Evolutionary conservation across 2,797 vertebrate species (phyloP).

Genomic region (Diplodus sargus): DNA sequence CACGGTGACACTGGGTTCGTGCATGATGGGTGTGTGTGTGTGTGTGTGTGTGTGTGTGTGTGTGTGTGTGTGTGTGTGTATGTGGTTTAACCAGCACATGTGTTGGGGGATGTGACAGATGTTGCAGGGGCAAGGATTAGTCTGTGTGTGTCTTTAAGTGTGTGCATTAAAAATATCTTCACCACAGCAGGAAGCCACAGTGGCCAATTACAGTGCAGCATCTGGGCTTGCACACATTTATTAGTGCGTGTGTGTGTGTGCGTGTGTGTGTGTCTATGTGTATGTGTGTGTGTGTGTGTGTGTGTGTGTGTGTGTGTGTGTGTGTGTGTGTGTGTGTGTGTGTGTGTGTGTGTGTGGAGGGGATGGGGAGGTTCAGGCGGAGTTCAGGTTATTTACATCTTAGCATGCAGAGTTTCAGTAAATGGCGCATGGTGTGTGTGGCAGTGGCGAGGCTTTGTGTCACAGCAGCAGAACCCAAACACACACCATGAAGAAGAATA

Average conservation of each 20-base stretch:
- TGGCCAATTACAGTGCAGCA: slow-evolving; percentile 86
- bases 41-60: slow-evolving; percentile 32
- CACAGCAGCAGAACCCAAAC: slow-evolving; percentile 67
- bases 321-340: slow-evolving; percentile 30
- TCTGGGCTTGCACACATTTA: slow-evolving; percentile 83
- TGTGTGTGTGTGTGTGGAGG: slow-evolving; percentile 43
- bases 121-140: slow-evolving; percentile 76
- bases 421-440: slow-evolving; percentile 47
- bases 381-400: slow-evolving; percentile 80
- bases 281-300: slow-evolving; percentile 40
- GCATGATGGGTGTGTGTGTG: slow-evolving; percentile 14
- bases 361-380: slow-evolving; percentile 71
- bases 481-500: slow-evolving; percentile 41
- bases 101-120: slow-evolving; percentile 77
- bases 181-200: slow-evolving; percentile 83
- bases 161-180: slow-evolving; percentile 84
- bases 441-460: slow-evolving; percentile 59
- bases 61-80: slow-evolving; percentile 45
- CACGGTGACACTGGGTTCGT: slow-evolving; percentile 37
- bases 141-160: slow-evolving; percentile 65
- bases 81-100: slow-evolving; percentile 64
- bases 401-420: slow-evolving; percentile 65
- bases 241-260: slow-evolving; percentile 61
- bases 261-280: slow-evolving; percentile 30
- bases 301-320: slow-evolving; percentile 33